Conservation (phyloP, 1,140 invertebrate species). For the Drosophila bipectinata region DNA sequence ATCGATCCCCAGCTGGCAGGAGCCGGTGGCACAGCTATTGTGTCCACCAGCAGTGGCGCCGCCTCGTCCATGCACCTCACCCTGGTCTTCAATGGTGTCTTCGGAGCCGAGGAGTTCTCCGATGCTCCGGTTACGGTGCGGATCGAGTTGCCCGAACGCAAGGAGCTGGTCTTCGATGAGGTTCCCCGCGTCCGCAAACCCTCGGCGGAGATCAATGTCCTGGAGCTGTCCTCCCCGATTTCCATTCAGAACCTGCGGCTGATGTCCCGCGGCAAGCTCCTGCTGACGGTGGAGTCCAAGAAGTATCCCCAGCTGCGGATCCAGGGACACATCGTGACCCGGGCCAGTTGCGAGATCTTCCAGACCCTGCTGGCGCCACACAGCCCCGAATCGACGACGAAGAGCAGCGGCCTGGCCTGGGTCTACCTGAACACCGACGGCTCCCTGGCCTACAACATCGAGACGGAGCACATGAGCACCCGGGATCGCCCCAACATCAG, state of each 20-base stretch:
- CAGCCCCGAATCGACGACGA: constrained; percentile 82
- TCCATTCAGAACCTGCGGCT: constrained; percentile 89
- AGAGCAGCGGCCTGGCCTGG: constrained; percentile 89
- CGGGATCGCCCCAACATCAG: constrained; percentile 88
- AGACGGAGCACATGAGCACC: constrained; percentile 85
- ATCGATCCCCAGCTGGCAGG: constrained; percentile 85
- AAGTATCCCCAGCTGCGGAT: constrained; percentile 87
- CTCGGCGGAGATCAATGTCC: constrained; percentile 89
- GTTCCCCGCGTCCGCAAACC: constrained; percentile 87
- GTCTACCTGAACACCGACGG: constrained; percentile 91
- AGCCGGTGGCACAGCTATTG: constrained; percentile 92
- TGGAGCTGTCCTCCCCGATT: constrained; percentile 90
- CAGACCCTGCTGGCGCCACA: constrained; percentile 87
- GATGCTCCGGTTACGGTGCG: constrained; percentile 89
- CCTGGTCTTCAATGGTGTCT: constrained; percentile 92
- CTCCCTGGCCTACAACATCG: constrained; percentile 88
- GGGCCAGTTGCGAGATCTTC: constrained; percentile 92
- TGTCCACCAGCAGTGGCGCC: constrained; percentile 90
- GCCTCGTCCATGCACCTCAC: constrained; percentile 92
- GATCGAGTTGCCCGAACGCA: constrained; percentile 89
- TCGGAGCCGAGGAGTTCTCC: constrained; percentile 86
- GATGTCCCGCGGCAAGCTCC: constrained; percentile 88
- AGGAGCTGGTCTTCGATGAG: constrained; percentile 89
- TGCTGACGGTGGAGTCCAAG: constrained; percentile 88
- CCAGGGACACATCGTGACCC: constrained; percentile 88